Percentiles rank a stretch among this genome's conserved stretches.
Evolutionary conservation across 2,113 vertebrate genomes (phyloP).

Genomic region (Malurus alboscapulatus): DNA sequence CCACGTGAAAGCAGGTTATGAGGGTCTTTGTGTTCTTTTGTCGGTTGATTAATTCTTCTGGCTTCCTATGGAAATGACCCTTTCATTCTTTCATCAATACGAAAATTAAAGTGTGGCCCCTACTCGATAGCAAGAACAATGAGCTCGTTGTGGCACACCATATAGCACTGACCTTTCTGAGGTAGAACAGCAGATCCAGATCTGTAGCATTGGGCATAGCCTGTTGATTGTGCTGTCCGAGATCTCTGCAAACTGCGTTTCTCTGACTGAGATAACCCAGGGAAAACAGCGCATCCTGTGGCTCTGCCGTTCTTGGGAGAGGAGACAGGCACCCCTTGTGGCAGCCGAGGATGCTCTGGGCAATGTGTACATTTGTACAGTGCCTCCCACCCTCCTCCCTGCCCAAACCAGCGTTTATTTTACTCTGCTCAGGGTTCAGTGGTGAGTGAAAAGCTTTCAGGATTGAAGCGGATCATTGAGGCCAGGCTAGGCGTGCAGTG

Average conservation of each 20-base stretch:
- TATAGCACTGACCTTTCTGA: background rate
- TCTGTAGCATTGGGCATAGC: background rate
- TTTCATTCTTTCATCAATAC: background rate
- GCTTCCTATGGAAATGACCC: background rate
- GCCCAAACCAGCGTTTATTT: background rate
- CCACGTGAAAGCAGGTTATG: background rate
- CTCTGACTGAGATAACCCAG: background rate
- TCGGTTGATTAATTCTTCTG: constrained; percentile 19
- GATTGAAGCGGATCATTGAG: background rate
- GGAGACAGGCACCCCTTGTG: background rate
- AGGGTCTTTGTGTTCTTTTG: background rate
- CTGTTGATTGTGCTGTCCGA: background rate
- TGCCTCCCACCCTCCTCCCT: background rate
- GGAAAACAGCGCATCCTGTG: background rate
- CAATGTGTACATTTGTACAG: background rate
- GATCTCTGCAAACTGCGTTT: background rate
- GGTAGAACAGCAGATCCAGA: background rate
- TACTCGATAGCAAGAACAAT: background rate
- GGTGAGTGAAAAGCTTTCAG: background rate
- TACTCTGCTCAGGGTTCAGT: background rate
- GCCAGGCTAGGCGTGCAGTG: background rate
- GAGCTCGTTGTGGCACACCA: background rate
- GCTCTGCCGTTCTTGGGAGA: background rate
- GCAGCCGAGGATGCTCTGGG: fast-evolving
- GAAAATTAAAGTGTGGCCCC: background rate